phyloP scores from a whole-genome alignment of 92 coral and sea anemone genomes.

The Muricea muricata region DNA sequence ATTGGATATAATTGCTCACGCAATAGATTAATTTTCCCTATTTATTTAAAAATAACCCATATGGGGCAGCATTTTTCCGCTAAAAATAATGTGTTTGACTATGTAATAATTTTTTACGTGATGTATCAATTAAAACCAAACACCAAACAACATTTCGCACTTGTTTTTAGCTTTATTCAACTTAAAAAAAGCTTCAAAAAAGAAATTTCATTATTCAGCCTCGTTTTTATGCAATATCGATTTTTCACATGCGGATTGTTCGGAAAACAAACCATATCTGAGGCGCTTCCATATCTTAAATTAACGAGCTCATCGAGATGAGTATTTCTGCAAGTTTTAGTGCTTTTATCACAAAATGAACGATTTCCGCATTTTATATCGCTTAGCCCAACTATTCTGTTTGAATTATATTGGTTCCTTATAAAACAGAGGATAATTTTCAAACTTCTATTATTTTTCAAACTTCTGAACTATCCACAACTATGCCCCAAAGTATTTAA shows the following conservation, averaged over 20 bases:
- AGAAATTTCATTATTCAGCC: neutral
- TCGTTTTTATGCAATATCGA: neutral
- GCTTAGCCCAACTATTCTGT: too few relatives aligned
- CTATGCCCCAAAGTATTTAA: too few relatives aligned
- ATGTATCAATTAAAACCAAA: neutral
- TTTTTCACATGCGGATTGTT: slow-evolving; percentile 4
- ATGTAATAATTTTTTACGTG: neutral
- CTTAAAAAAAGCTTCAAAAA: neutral
- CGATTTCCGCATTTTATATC: neutral
- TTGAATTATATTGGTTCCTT: too few relatives aligned
- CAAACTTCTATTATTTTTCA: too few relatives aligned
- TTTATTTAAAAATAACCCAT: neutral
- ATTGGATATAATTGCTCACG: neutral
- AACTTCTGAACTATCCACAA: too few relatives aligned
- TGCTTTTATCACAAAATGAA: slow-evolving; percentile 26
- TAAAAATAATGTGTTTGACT: neutral
- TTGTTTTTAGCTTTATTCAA: neutral
- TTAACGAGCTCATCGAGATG: neutral
- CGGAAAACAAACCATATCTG: neutral
- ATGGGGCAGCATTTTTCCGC: neutral
- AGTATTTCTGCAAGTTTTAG: neutral
- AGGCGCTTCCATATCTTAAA: slow-evolving; percentile 7
- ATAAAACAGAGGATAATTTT: too few relatives aligned
- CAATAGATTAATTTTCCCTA: neutral
- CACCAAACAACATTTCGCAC: neutral